Conservation (phyloP, 92 coral and sea anemone genomes). For the Siderastrea radians region DNA sequence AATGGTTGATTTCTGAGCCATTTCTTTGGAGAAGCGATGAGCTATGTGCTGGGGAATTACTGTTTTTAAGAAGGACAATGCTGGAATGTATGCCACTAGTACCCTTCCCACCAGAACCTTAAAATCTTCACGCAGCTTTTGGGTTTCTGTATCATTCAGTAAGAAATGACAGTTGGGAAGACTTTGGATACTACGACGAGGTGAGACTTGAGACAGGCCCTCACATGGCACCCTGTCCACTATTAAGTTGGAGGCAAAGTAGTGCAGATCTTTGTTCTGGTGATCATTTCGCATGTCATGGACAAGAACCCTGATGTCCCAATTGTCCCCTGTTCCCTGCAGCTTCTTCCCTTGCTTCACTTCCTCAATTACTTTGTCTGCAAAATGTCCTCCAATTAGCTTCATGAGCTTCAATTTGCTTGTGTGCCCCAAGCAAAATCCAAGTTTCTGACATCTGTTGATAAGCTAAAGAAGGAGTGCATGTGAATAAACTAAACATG, state of each 20-base stretch:
- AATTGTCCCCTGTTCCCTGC: slow-evolving; percentile 70
- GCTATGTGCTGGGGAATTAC: slow-evolving; percentile 36
- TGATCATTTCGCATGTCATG: slow-evolving; percentile 66
- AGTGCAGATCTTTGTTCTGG: slow-evolving; percentile 69
- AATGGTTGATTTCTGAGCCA: too few relatives aligned
- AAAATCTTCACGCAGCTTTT: too few relatives aligned
- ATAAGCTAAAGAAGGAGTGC: slow-evolving; percentile 24
- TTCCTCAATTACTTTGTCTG: slow-evolving; percentile 47
- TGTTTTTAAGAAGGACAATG: slow-evolving; percentile 42
- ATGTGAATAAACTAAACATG: too few relatives aligned
- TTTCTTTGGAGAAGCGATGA: background rate
- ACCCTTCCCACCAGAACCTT: too few relatives aligned
- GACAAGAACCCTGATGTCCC: slow-evolving; percentile 51
- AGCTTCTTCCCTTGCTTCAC: slow-evolving; percentile 55
- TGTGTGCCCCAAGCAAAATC: slow-evolving; percentile 34
- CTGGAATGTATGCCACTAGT: too few relatives aligned
- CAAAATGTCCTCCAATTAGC: slow-evolving; percentile 57
- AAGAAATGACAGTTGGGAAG: too few relatives aligned
- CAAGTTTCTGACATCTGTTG: slow-evolving; percentile 60
- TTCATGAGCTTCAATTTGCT: slow-evolving; percentile 55
- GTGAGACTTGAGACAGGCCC: too few relatives aligned
- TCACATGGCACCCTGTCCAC: slow-evolving; percentile 63
- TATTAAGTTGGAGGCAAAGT: slow-evolving; percentile 69
- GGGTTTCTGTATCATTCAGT: too few relatives aligned
- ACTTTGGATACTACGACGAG: too few relatives aligned